Base-by-base conservation (phyloP, 2,113 vertebrate species). In the Tragelaphus scriptus region DNA sequence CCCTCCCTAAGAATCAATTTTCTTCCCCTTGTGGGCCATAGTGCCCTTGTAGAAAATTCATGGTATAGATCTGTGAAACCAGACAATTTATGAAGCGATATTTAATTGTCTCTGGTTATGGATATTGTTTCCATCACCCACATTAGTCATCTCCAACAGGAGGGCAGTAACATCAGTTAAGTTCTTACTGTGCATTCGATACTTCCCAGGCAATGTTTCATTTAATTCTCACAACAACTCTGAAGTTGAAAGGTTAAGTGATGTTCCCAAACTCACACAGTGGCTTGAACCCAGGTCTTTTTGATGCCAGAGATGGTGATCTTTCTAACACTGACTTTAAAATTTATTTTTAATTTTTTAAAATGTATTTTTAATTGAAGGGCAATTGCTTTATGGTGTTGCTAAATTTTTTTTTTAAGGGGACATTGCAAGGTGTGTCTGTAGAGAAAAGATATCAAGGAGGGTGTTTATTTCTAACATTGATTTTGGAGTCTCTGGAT, bases 391-490 rank as follows among this genome's bases (percentile, higher is more conserved):
- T 75, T 75, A 75, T 19, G 21, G 36, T 75, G 21, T 75, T 75
- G 71, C 36, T 75, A 75, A 75, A 36, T 23, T 14, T 40, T 49
- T 58, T 23, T 65, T 51, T 10, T 6, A 30, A 53, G 36, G 25
- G 17, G 26, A 3, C 13, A 71, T 71, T 95, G 30, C 11, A 68
- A 59, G 15, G 17, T 84, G 23, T 84, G 10, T 86, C n/a, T 95
- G 11, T 40, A 15, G 65, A 94, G 86, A 90, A 96, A 65, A 36
- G 21, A 77, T 32, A 63, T 75, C 85, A 65, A 88, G 17, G 16
- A 21, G 12, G 59, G 3, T 95, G 9, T 97, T 97, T 89, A 77
- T 91, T 93, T 96, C 49, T 94, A 19, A 92, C 87, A n/a, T 87
- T 89, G 51, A 55, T 91, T 97, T 94, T 90, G 36, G 53, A 84